Evolutionary conservation across 2,113 vertebrate species (phyloP).

Genomic region (Catharus minimus): DNA sequence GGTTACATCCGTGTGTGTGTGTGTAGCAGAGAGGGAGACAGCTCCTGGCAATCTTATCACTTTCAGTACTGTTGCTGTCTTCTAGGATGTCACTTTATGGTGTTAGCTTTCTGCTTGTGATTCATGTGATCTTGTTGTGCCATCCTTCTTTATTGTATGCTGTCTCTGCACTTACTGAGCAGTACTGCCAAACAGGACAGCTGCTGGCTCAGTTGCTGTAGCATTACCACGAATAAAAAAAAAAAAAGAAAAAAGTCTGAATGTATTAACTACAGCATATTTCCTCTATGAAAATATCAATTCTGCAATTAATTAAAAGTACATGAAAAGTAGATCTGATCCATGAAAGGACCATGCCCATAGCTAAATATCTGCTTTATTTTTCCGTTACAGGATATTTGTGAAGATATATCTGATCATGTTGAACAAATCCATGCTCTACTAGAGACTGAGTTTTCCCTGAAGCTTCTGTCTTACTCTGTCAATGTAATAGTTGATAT

Average conservation of each 20-base stretch:
- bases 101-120: constrained; percentile 9
- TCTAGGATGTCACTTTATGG: constrained; percentile 14
- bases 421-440: constrained; percentile 98
- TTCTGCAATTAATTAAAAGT: background rate
- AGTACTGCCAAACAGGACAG: constrained; percentile 38
- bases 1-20: background rate
- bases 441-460: constrained; percentile 95
- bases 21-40: background rate
- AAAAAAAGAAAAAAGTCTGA: background rate
- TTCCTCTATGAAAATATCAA: background rate
- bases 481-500: constrained; percentile 98
- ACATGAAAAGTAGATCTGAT: background rate
- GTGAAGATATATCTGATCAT: constrained; percentile 98
- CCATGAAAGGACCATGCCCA: background rate
- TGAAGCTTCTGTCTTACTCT: constrained; percentile 96
- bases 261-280: background rate
- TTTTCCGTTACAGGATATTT: constrained; percentile 86
- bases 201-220: constrained; percentile 47
- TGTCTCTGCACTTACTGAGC: background rate
- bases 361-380: constrained; percentile 24
- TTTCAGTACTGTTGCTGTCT: background rate
- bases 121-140: constrained; percentile 2
- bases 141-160: background rate
- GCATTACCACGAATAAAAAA: background rate
- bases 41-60: background rate